Percentiles rank a stretch among this genome's conserved stretches.
Evolutionary conservation across 2,113 vertebrate species (phyloP).

Genomic region (Dicerorhinus sumatrensis): DNA sequence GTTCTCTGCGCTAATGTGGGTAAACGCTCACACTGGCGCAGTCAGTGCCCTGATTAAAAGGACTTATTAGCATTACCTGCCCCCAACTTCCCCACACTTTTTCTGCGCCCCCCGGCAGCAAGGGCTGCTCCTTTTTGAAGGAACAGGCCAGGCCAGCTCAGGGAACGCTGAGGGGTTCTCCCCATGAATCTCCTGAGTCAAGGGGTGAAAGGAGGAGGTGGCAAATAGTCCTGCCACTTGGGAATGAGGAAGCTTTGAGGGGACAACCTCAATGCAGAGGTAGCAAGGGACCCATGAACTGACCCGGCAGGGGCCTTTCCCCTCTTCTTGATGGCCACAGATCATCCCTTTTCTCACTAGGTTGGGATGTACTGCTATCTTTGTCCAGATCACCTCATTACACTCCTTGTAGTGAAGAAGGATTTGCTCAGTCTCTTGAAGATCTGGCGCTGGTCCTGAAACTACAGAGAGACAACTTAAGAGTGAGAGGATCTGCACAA

Average conservation of each 20-base stretch:
- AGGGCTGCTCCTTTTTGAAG: not conserved
- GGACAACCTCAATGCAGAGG: not conserved
- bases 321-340: not conserved
- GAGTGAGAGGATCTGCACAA: not conserved
- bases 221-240: not conserved
- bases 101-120: not conserved
- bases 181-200: not conserved
- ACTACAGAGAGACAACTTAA: not conserved
- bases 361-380: rapidly evolving
- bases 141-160: not conserved
- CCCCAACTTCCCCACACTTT: not conserved
- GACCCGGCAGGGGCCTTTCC: constrained; percentile 47
- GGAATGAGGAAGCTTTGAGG: not conserved
- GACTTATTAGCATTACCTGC: not conserved
- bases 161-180: not conserved
- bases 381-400: not conserved
- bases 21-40: not conserved
- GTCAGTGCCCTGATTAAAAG: not conserved
- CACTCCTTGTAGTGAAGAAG: not conserved
- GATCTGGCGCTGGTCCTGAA: not conserved
- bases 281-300: not conserved
- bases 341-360: not conserved
- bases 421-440: not conserved
- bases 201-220: not conserved
- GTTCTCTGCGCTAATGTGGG: not conserved